Evolutionary conservation across 2,797 vertebrate genomes (phyloP).

Genomic region (Takifugu ocellatus): DNA sequence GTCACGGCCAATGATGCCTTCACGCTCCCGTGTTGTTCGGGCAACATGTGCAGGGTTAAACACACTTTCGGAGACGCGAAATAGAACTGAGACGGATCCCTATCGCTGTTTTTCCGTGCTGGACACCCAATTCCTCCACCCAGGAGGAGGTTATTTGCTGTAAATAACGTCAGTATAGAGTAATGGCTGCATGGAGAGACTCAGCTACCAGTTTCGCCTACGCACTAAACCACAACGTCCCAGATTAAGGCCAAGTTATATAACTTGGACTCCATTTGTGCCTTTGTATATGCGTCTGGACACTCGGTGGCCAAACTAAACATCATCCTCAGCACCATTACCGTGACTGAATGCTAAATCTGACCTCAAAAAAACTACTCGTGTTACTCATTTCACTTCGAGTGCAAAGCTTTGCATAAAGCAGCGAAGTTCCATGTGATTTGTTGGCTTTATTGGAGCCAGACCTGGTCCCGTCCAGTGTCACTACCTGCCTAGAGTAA

Average conservation of each 20-base stretch:
- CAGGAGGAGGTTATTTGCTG: conserved; percentile 6
- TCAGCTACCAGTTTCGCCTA: conserved; percentile 47
- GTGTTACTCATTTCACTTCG: not conserved
- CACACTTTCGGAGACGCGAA: too few species aligned
- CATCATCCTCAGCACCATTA: too few species aligned
- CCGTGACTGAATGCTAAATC: too few species aligned
- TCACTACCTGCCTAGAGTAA: too few species aligned
- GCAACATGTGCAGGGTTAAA: too few species aligned
- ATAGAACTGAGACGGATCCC: not conserved
- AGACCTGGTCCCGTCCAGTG: too few species aligned
- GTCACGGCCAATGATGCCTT: too few species aligned
- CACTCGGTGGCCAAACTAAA: not conserved
- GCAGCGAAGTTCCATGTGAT: too few species aligned
- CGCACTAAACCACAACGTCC: conserved; percentile 52
- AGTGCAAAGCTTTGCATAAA: not conserved
- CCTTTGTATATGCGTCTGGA: conserved; percentile 36
- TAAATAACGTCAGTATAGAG: conserved; percentile 6
- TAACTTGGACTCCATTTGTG: conserved; percentile 71
- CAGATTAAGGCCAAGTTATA: conserved; percentile 81
- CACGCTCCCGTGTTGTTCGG: too few species aligned
- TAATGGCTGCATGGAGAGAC: conserved; percentile 14
- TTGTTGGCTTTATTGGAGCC: too few species aligned
- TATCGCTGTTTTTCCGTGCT: not conserved
- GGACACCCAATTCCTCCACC: too few species aligned
- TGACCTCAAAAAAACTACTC: not conserved